Base-by-base conservation (phyloP, 2,888 invertebrate genomes). In the Ectemnius lituratus region DNA sequence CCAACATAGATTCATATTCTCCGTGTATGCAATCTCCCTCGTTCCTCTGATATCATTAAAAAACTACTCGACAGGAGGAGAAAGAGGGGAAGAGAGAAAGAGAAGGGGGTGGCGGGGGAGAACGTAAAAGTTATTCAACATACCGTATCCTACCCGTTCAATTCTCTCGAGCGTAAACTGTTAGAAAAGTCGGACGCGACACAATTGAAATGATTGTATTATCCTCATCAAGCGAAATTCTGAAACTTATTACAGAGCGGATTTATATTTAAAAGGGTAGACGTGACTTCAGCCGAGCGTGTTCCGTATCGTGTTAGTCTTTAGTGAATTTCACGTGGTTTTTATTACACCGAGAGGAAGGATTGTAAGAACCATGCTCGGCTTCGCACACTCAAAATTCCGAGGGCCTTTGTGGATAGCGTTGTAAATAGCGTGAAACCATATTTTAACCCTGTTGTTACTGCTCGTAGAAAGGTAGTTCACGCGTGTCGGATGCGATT, bases 1-100 rank as follows among this genome's bases (percentile, higher is more conserved):
- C 52, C 52, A 52, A 52, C 52, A 52, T 23, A 60, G 68, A 72
- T 73, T 76, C 62, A 67, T 62, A 64, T 69, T 20, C 52, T 52
- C 28, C 72, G 14, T 68, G 60, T 49, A 18, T 56, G 67, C 65
- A 67, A 23, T 75, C 52, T 16, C 52, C 16, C 14, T 14, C 14
- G 16, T 14, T n/a, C 52, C 52, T 5, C n/a, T 37, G 16, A 16
- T 52, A 52, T 52, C 52, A 52, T 52, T 52, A 52, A 52, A 52
- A 52, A 52, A 52, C n/a, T 16, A 4, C 16, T 52, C 5, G 16
- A 52, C 4, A 16, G 52, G 4, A 6, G 6, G 16, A 52, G 52
- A 52, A 8, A n/a, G 52, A n/a, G 52, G 2, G 16, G 16, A 8
- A 52, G 52, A n/a, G 52, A 52, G 52, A 52, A 8, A 8, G 52